Evolutionary conservation across 2,888 invertebrate species (phyloP).

Genomic region (Drepana falcataria): DNA sequence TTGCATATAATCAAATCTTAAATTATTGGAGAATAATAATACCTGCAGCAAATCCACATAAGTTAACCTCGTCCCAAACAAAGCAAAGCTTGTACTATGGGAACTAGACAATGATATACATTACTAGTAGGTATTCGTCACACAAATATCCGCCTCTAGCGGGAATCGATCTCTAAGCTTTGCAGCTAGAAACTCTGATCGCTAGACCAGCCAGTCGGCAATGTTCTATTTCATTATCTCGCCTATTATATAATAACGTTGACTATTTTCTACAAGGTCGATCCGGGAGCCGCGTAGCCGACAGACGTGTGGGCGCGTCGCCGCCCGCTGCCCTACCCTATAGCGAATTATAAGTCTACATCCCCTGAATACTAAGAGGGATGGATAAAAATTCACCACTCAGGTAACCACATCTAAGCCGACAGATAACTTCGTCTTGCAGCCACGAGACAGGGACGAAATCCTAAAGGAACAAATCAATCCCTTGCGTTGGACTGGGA

Average conservation of each 20-base stretch:
- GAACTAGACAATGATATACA: too few relatives aligned
- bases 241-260: slow-evolving; percentile 19
- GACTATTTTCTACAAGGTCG: slow-evolving; percentile 42
- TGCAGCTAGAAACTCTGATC: too few relatives aligned
- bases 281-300: slow-evolving; percentile 39
- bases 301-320: slow-evolving; percentile 44
- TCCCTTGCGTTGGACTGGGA: slow-evolving; percentile 48
- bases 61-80: too few relatives aligned
- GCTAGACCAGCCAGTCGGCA: slow-evolving; percentile 2
- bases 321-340: slow-evolving; percentile 52
- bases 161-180: too few relatives aligned
- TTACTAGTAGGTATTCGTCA: too few relatives aligned
- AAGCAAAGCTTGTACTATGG: too few relatives aligned
- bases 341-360: slow-evolving; percentile 66
- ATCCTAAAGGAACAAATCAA: slow-evolving; percentile 63
- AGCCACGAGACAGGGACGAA: slow-evolving; percentile 48
- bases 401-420: slow-evolving; percentile 66
- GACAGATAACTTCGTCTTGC: slow-evolving; percentile 58
- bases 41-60: too few relatives aligned
- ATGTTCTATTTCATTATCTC: slow-evolving; percentile 10
- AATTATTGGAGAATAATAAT: too few relatives aligned
- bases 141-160: too few relatives aligned
- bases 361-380: slow-evolving; percentile 65
- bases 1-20: too few relatives aligned
- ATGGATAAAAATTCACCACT: slow-evolving; percentile 65